Evolutionary conservation across 2,113 vertebrate genomes (phyloP), one percentile per base, ranked within the genome.

Genomic region (Podilymbus podiceps): DNA sequence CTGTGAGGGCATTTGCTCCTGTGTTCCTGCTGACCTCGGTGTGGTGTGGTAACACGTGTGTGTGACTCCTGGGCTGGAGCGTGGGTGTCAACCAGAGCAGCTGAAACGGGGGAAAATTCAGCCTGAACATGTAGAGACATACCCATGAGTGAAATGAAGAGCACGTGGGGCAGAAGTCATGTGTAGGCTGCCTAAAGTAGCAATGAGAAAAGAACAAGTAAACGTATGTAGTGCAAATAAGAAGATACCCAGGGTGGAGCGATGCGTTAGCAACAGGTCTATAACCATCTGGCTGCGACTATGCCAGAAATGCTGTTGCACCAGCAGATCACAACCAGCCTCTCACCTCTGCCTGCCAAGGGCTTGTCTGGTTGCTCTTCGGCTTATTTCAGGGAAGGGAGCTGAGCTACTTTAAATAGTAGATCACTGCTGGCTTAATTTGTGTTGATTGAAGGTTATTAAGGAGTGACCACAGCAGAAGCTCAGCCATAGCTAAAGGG

Each of bases 21-120:
- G 21, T 15, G 25, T 6, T 55, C 38, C 35, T 0, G 0, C 38
- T 10, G 31, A 4, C 33, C n/a, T 22, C 0, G 0, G 30, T 0
- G 1, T 8, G 7, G 22, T 17, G 35, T 0, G 2, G 52, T 25
- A 31, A 52, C 63, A 46, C 5, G 0, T 5, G 3, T 9, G 68
- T 25, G 52, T 28, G 56, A 25, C 22, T 50, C 31, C 72, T 4
- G 53, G n/a, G 44, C 66, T 42, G 62, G n/a, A 40, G 35, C 2
- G 1, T 12, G 16, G 30, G 25, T 30, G 13, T 0, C 50, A 44
- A 30, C 14, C 11, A 2, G 19, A 55, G 84, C 67, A 40, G 52
- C 49, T 12, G 38, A 20, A 14, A 46, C 28, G 30, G 38, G 30
- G 38, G 22, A 35, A 74, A 59, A 52, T 9, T 17, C 79, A 82